Base-by-base conservation (phyloP, 2,888 invertebrate genomes). In the Melanostoma mellinum region DNA sequence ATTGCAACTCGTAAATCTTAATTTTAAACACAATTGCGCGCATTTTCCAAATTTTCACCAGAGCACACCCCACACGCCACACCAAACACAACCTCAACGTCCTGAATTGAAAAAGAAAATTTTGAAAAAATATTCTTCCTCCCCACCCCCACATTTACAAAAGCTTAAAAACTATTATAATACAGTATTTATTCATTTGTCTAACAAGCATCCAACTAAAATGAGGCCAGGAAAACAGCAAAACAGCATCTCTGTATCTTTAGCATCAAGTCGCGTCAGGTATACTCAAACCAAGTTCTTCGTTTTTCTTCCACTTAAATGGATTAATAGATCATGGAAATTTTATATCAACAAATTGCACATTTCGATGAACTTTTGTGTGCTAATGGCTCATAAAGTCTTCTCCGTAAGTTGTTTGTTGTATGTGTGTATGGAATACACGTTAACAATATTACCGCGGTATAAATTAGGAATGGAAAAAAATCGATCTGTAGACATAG, bases 321-420 rank as follows among this genome's bases (percentile, higher is more conserved):
- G 67, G 74, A 79, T 79, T 74, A 79, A 79, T 79, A 63, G 79
- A 74, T 79, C 74, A 79, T 79, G 60, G 79, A 56, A 68, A 68
- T 67, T 74, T 68, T 74, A 74, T 61, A 79, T 74, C 79, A 79
- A 79, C 61, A 74, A 74, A 79, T 68, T 68, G 79, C 61, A 74
- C 48, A 52, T 74, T 68, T 68, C 42, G 53, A 68, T 68, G 68
- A 61, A 73, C 52, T 78, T 3, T 35, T 36, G 36, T 63, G 30
- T 6, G 30, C 48, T 48, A 63, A n/a, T 38, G 30, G 30, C 46
- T 63, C 61, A 20, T 20, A 20, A 20, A 20, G 20, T 20, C 20
- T 20, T 20, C 20, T 20, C 20, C 20, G 20, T 20, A 20, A 20
- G 20, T 20, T 20, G 20, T 20, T 20, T 20, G 61, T 48, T 40